A percentile compares a stretch with the other conserved stretches of the same genome.
phyloP scores from a whole-genome alignment of 2,113 vertebrate genomes.

The Sigmodon hispidus region DNA sequence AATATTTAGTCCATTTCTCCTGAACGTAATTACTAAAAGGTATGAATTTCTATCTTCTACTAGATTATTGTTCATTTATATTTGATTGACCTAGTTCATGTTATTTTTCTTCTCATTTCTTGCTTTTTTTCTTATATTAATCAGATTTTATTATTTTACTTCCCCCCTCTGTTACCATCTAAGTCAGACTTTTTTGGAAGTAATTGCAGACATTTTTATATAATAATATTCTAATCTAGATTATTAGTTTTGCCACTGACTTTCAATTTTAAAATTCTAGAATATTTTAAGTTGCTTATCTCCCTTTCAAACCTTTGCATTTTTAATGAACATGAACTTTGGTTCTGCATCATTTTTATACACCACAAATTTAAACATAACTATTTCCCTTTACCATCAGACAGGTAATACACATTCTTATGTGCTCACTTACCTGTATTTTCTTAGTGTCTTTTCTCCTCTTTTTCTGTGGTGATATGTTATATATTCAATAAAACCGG shows the following conservation, averaged over 20 bases:
- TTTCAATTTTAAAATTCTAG: not conserved
- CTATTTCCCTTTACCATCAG: not conserved
- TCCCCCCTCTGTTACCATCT: not conserved
- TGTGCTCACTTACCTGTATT: not conserved
- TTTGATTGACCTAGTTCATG: not conserved
- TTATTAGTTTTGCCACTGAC: not conserved
- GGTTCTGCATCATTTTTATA: conserved; percentile 7
- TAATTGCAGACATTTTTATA: not conserved
- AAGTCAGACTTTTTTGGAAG: conserved; percentile 20
- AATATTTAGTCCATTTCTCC: conserved; percentile 39
- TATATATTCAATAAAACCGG: too few species aligned
- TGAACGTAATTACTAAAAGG: conserved; percentile 21
- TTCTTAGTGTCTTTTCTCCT: not conserved
- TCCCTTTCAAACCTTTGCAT: not conserved
- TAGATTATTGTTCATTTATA: conserved; percentile 48
- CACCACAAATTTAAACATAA: not conserved
- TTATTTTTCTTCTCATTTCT: conserved; percentile 36
- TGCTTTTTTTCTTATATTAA: conserved; percentile 25
- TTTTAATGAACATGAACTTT: conserved; percentile 3
- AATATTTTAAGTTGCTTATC: conserved; percentile 29
- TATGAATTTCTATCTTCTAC: conserved; percentile 25
- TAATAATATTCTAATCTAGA: not conserved
- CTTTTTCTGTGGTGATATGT: too few species aligned
- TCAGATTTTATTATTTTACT: conserved; percentile 3
- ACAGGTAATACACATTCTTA: not conserved